A percentile compares a stretch with the other conserved stretches of the same genome.
These are phyloP conservation scores for Pituophis catenifer DNA, from an alignment of 2,113 vertebrate species.

Conservation along the genomic window DNA sequence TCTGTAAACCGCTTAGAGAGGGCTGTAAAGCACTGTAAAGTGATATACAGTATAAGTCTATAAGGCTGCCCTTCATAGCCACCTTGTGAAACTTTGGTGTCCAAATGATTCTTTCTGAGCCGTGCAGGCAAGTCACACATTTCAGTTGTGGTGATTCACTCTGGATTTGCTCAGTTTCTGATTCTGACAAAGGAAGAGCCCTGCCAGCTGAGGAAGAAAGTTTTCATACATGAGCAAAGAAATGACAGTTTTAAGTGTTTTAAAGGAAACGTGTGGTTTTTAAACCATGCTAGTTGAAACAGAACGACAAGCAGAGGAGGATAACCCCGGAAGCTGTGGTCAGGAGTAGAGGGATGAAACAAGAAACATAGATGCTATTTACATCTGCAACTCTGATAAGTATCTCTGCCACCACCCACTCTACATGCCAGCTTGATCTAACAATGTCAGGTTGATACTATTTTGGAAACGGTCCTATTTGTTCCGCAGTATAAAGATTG, in stretches of 20 bases:
- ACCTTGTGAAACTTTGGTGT: background rate
- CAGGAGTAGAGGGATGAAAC: background rate
- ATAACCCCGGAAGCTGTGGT: slow-evolving; percentile 1
- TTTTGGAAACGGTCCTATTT: slow-evolving; percentile 15
- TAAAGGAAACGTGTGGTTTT: slow-evolving; percentile 21
- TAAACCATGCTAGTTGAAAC: slow-evolving; percentile 24
- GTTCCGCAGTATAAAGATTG: slow-evolving; percentile 26
- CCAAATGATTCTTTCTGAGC: background rate
- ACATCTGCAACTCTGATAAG: background rate
- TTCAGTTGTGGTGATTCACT: slow-evolving; percentile 38
- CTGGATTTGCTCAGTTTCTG: slow-evolving; percentile 22
- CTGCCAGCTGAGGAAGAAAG: background rate
- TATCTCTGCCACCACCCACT: background rate
- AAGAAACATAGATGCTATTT: background rate
- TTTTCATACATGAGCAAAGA: slow-evolving; percentile 4
- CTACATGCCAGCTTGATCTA: background rate
- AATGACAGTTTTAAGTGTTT: slow-evolving; percentile 14
- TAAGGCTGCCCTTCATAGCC: too few species aligned
- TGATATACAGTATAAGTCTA: too few species aligned
- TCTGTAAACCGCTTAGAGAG: too few species aligned
- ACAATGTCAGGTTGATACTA: slow-evolving; percentile 19
- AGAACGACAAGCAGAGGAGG: slow-evolving; percentile 9
- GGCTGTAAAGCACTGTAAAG: too few species aligned
- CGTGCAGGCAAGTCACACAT: background rate
- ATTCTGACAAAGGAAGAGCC: slow-evolving; percentile 12